Base-by-base conservation (phyloP, 2,888 invertebrate genomes). In the Drosophila paramelanica region DNA sequence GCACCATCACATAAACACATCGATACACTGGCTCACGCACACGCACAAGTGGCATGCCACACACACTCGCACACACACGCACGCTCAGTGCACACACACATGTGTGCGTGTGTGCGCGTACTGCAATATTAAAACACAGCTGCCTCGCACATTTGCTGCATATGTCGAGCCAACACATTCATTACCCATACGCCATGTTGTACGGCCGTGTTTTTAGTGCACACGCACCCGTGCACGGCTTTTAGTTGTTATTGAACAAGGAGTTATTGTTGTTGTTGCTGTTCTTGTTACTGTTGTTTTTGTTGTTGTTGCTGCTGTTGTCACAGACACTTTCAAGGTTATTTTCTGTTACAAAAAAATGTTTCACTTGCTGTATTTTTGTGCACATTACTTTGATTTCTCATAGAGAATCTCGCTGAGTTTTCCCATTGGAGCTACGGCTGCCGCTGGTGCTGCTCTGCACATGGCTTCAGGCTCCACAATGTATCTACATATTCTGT, bases 121-220 rank as follows among this genome's bases (percentile, higher is more conserved):
- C 51, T 71, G 77, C 67, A 66, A 45, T 60, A 61, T 71, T 71
- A 64, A 67, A 62, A 62, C 67, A 67, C 67, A 56, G 67, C 61
- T 77, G 75, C 43, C 59, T 67, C 55, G 73, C 73, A 79, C 62
- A 72, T 78, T 67, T 70, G 56, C 57, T 79, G 81, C 79, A 80
- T 81, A 77, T 80, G 81, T 80, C 77, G 74, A 57, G 58, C 43
- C 61, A 47, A 55, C 51, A 60, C 72, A 61, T 52, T 70, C 65
- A 58, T 84, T 75, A 65, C 67, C 77, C 59, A 88, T 84, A 76
- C 80, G 73, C 82, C 81, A 81, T 78, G 79, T 67, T 81, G 89
- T 74, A 77, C 70, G 76, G 68, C 77, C 36, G 70, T 66, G 56
- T 46, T 67, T 57, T 74, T 5, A 58, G 60, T 71, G 67, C 86